Conservation (phyloP, 2,888 invertebrate species). For the Sphaerophoria rueppellii region DNA sequence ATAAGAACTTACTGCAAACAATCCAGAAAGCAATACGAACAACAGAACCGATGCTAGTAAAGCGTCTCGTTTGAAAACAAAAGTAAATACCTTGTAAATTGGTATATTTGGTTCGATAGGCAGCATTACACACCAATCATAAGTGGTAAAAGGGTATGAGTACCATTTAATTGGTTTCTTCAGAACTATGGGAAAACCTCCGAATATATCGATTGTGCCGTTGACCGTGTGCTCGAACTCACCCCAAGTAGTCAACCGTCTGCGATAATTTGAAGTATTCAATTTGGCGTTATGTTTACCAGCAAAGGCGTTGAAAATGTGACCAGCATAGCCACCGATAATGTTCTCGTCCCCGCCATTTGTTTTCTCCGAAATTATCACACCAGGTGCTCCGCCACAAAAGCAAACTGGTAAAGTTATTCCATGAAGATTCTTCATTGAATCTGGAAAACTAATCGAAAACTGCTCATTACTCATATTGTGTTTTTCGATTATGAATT, state of each 20-base stretch:
- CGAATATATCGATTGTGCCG: too few species aligned
- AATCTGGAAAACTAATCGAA: not conserved
- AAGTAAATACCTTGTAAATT: not conserved
- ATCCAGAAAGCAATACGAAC: not conserved
- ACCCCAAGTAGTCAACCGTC: too few species aligned
- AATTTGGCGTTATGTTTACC: too few species aligned
- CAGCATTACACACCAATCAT: not conserved
- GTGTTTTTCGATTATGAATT: not conserved
- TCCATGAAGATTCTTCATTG: not conserved
- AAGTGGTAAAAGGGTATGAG: too few species aligned
- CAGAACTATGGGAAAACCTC: too few species aligned
- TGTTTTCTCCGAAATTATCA: not conserved
- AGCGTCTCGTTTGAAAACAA: not conserved
- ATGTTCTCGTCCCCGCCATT: not conserved
- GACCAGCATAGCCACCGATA: too few species aligned
- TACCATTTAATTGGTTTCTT: too few species aligned
- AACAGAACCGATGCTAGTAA: conserved; percentile 40
- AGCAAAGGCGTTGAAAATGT: too few species aligned
- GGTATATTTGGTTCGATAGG: not conserved
- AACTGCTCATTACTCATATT: not conserved
- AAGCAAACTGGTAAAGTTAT: not conserved
- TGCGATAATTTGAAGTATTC: too few species aligned
- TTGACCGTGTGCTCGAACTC: too few species aligned
- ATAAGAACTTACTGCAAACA: not conserved
- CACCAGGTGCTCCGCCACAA: not conserved